phyloP scores from a whole-genome alignment of 2,797 vertebrate species.

The Pangasius macronema region DNA sequence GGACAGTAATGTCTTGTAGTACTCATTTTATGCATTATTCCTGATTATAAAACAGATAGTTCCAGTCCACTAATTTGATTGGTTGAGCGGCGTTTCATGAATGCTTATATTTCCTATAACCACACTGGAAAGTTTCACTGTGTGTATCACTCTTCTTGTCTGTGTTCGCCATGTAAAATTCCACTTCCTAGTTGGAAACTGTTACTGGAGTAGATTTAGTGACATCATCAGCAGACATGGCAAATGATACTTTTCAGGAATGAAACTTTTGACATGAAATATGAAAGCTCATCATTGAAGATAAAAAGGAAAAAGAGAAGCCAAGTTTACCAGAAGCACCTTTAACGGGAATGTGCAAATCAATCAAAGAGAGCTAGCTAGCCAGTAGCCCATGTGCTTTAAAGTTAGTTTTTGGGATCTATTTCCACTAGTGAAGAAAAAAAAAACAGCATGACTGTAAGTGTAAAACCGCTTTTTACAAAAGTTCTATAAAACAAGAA shows the following conservation, averaged over 20 bases:
- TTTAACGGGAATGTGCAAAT: no score
- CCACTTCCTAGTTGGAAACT: not conserved
- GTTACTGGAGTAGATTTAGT: not conserved
- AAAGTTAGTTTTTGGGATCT: not conserved
- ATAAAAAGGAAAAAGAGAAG: not conserved
- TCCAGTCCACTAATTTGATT: not conserved
- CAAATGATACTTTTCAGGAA: not conserved
- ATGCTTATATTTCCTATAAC: not conserved
- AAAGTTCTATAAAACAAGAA: not conserved
- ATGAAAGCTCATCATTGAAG: not conserved
- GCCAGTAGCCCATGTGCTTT: not conserved
- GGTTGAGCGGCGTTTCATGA: not conserved
- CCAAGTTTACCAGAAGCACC: not conserved
- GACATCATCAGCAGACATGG: not conserved
- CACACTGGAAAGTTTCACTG: not conserved
- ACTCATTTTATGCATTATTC: not conserved
- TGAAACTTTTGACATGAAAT: not conserved
- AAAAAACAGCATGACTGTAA: not conserved
- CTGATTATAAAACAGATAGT: not conserved
- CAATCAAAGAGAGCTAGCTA: no score
- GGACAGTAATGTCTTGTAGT: not conserved
- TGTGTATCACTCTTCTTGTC: not conserved
- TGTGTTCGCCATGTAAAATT: not conserved
- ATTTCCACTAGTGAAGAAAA: no score
- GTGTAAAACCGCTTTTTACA: not conserved